Conservation (phyloP, 2,888 invertebrate genomes). For the Drosophila paramelanica region DNA sequence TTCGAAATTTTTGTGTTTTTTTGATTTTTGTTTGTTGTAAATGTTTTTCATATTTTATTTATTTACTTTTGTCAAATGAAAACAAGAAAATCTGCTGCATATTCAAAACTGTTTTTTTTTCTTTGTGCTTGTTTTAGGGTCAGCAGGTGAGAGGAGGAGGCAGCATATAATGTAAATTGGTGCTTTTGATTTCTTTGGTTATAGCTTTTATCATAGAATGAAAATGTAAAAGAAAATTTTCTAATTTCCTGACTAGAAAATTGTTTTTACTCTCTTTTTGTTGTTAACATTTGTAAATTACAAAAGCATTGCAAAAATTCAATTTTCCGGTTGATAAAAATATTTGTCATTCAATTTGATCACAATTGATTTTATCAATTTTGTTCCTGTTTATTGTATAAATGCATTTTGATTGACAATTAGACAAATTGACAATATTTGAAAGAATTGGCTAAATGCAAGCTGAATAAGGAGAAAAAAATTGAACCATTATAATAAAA, state of each 20-base stretch:
- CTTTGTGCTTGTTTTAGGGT: background rate
- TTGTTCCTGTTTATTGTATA: background rate
- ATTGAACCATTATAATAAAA: background rate
- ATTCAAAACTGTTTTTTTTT: slow-evolving; percentile 9
- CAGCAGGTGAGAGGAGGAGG: background rate
- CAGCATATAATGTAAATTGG: background rate
- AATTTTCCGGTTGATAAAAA: background rate
- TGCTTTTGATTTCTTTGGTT: background rate
- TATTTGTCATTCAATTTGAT: background rate
- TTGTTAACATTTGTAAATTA: background rate
- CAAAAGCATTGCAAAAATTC: slow-evolving; percentile 1
- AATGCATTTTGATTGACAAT: background rate
- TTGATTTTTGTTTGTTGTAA: background rate
- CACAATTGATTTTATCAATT: background rate
- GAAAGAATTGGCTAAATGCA: background rate
- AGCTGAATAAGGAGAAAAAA: background rate
- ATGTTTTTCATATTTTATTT: slow-evolving; percentile 4
- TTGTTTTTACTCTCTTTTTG: slow-evolving; percentile 1
- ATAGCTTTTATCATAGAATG: background rate
- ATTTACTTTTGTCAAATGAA: slow-evolving; percentile 39
- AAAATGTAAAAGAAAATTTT: background rate
- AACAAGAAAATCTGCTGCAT: slow-evolving; percentile 36
- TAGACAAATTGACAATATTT: background rate
- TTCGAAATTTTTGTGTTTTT: slow-evolving; percentile 28
- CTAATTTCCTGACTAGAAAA: slow-evolving; percentile 11